Percentiles rank a stretch among this genome's conserved stretches.
These are phyloP conservation scores for Maconellicoccus hirsutus DNA, from an alignment of 1,140 invertebrate species.

Conservation along the genomic window DNA sequence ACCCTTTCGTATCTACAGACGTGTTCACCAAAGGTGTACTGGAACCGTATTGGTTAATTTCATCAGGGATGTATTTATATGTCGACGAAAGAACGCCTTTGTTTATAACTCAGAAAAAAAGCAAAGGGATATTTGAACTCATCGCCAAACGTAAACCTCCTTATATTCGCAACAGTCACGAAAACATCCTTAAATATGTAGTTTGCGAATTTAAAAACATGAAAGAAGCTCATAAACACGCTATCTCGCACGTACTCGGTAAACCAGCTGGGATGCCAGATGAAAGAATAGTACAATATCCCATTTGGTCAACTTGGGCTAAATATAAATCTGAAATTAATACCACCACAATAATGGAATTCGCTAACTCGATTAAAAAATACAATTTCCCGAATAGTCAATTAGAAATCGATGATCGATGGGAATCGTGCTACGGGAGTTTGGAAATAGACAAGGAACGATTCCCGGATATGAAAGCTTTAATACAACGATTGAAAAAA, in stretches of 20 bases:
- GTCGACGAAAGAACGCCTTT: conserved; percentile 24
- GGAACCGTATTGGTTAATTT: conserved; percentile 29
- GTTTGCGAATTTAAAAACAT: conserved; percentile 42
- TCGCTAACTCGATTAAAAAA: conserved; percentile 53
- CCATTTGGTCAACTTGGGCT: conserved; percentile 87
- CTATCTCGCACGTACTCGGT: conserved; percentile 42
- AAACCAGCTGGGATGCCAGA: conserved; percentile 51
- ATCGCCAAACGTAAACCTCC: conserved; percentile 6
- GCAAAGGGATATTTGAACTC: not conserved
- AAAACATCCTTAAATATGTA: conserved; percentile 42
- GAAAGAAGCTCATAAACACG: conserved; percentile 47
- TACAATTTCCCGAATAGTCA: conserved; percentile 65
- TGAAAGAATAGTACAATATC: conserved; percentile 46
- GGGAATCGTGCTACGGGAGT: conserved; percentile 84
- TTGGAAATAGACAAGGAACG: conserved; percentile 54
- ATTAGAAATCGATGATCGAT: conserved; percentile 82
- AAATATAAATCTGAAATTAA: conserved; percentile 58
- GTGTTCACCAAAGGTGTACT: conserved; percentile 22
- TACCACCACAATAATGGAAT: conserved; percentile 51
- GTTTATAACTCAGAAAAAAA: conserved; percentile 37
- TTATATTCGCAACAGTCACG: not conserved
- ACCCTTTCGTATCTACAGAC: conserved; percentile 23
- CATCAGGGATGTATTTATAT: conserved; percentile 25
- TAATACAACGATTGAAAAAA: conserved; percentile 42
- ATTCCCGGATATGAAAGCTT: conserved; percentile 57